These are phyloP conservation scores for Contarinia nasturtii DNA, from an alignment of 1,140 invertebrate genomes.

Conservation along the genomic window DNA sequence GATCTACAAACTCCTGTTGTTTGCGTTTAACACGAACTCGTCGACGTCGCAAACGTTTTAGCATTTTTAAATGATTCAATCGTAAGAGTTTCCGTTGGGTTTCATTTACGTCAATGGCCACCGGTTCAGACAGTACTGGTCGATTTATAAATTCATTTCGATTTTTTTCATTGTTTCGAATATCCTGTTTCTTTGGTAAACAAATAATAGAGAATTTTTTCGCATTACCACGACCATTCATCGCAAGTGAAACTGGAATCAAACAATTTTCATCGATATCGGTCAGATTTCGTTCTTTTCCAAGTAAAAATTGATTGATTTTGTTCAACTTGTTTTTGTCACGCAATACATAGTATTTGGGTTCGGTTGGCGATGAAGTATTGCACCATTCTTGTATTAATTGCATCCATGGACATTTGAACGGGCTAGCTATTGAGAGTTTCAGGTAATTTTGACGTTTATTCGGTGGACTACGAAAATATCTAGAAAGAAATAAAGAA, in stretches of 20 bases:
- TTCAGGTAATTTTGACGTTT: slow-evolving; percentile 70
- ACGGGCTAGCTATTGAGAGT: slow-evolving; percentile 54
- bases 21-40: slow-evolving; percentile 29
- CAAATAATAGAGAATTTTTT: slow-evolving; percentile 41
- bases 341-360: slow-evolving; percentile 32
- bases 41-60: slow-evolving; percentile 36
- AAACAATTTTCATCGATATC: slow-evolving; percentile 21
- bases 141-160: slow-evolving; percentile 22
- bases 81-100: slow-evolving; percentile 32
- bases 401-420: slow-evolving; percentile 48
- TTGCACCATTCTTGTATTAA: slow-evolving; percentile 48
- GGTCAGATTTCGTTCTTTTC: slow-evolving; percentile 4
- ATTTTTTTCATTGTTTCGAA: slow-evolving; percentile 21
- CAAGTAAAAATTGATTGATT: slow-evolving; percentile 17
- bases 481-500: slow-evolving; percentile 26
- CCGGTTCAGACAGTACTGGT: slow-evolving; percentile 29
- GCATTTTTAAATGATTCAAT: slow-evolving; percentile 30
- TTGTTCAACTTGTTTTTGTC: slow-evolving; percentile 27
- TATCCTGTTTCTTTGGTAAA: slow-evolving; percentile 35
- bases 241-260: slow-evolving; percentile 30
- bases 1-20: slow-evolving; percentile 17
- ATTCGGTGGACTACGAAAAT: slow-evolving; percentile 58
- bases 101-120: slow-evolving; percentile 35
- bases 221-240: slow-evolving; percentile 26
- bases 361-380: slow-evolving; percentile 4